These are phyloP conservation scores for Onthophagus sagittarius DNA, from an alignment of 2,888 invertebrate species.

Conservation along the genomic window DNA sequence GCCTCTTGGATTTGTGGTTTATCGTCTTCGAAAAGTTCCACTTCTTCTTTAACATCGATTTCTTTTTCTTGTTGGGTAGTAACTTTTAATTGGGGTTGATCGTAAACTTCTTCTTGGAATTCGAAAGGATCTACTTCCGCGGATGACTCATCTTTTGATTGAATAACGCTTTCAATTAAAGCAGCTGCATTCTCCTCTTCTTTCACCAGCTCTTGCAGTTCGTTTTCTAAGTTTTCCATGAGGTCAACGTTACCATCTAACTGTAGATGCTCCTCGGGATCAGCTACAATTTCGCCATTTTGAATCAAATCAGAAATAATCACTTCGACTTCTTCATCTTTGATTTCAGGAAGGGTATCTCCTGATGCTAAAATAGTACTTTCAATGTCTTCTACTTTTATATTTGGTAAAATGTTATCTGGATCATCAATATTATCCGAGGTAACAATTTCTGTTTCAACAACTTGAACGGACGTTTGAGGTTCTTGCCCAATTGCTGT, in stretches of 20 bases:
- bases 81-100: conserved; percentile 29
- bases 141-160: conserved; percentile 17
- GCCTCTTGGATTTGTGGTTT: conserved; percentile 12
- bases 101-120: conserved; percentile 45
- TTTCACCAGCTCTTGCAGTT: conserved; percentile 42
- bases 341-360: conserved; percentile 52
- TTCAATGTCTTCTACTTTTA: conserved; percentile 49
- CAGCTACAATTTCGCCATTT: conserved; percentile 48
- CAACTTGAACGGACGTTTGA: conserved; percentile 27
- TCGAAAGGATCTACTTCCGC: conserved; percentile 45
- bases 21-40: conserved; percentile 23
- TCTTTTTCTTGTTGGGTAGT: conserved; percentile 16
- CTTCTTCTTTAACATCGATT: conserved; percentile 27
- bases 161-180: conserved; percentile 17
- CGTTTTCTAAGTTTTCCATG: conserved; percentile 43
- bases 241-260: conserved; percentile 46
- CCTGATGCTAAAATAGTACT: conserved; percentile 49
- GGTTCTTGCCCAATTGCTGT: conserved; percentile 47
- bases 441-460: conserved; percentile 24
- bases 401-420: conserved; percentile 37
- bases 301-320: conserved; percentile 55
- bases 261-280: conserved; percentile 46
- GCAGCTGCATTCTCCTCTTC: conserved; percentile 38
- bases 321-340: conserved; percentile 54
- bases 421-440: conserved; percentile 38